Percentiles rank a stretch among this genome's conserved stretches.
These are phyloP conservation scores for Tachystola acroxantha DNA, from an alignment of 2,888 invertebrate species.

Conservation along the genomic window DNA sequence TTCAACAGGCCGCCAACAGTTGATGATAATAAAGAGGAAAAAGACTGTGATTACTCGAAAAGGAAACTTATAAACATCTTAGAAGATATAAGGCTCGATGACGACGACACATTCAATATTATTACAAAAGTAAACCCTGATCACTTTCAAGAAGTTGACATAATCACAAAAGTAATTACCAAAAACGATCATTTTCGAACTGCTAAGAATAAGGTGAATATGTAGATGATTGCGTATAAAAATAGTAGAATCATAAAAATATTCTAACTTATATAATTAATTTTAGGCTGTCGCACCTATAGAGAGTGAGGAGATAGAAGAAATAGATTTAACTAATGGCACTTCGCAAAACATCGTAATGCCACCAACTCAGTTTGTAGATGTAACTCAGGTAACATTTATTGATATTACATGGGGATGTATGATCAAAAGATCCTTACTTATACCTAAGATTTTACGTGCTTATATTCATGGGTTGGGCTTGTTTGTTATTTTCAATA, in stretches of 20 bases:
- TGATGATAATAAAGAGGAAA: conserved; percentile 12
- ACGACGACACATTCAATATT: conserved; percentile 37
- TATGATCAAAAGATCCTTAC: no score
- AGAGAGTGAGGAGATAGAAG: conserved; percentile 34
- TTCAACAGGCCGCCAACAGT: conserved; percentile 28
- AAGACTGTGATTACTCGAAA: conserved; percentile 36
- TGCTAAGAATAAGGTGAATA: not conserved
- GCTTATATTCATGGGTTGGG: no score
- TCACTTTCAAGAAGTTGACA: conserved; percentile 34
- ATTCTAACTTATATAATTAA: not conserved
- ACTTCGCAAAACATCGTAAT: conserved; percentile 27
- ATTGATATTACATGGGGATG: no score
- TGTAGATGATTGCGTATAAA: no score
- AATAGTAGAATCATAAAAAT: no score
- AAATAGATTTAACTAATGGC: conserved; percentile 31
- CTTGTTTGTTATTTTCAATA: no score
- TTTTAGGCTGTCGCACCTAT: not conserved
- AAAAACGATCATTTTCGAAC: not conserved
- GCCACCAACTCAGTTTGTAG: conserved; percentile 52
- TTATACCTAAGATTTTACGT: no score
- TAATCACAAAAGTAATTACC: conserved; percentile 25
- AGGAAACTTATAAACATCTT: conserved; percentile 60
- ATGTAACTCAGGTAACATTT: conserved; percentile 30
- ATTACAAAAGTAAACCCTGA: conserved; percentile 41
- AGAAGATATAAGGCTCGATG: conserved; percentile 48